phyloP scores from a whole-genome alignment of 2,888 invertebrate species.

The Diaphora mendica region DNA sequence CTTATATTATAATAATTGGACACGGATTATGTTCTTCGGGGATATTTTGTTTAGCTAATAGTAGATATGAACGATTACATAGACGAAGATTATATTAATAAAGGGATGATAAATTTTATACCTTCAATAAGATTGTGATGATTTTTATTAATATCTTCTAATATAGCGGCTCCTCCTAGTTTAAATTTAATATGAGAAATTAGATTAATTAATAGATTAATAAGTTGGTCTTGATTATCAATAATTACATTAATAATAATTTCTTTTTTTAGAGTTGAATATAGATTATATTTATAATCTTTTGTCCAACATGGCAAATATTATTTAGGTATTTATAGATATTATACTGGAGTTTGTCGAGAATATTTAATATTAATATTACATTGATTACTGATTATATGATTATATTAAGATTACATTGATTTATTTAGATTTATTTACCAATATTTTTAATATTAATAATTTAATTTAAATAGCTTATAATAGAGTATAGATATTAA shows the following conservation, averaged over 20 bases:
- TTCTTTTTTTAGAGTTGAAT: constrained; percentile 89
- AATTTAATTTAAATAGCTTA: constrained; percentile 77
- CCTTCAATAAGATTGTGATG: constrained; percentile 87
- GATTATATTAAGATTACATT: too few relatives aligned
- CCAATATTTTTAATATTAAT: too few relatives aligned
- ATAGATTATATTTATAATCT: constrained; percentile 89
- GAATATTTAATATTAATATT: constrained; percentile 88
- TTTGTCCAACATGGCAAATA: constrained; percentile 87
- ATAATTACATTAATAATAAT: constrained; percentile 85
- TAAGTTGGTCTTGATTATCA: constrained; percentile 80
- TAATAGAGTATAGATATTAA: constrained; percentile 66
- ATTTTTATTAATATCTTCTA: constrained; percentile 88
- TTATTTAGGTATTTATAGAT: constrained; percentile 81
- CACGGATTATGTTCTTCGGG: constrained; percentile 89
- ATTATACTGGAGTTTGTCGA: constrained; percentile 79
- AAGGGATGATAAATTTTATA: constrained; percentile 87
- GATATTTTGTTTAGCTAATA: constrained; percentile 89
- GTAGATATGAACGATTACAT: constrained; percentile 87
- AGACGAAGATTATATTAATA: constrained; percentile 89
- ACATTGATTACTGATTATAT: constrained; percentile 87
- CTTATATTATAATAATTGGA: constrained; percentile 87
- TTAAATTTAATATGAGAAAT: constrained; percentile 90
- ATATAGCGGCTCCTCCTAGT: constrained; percentile 89
- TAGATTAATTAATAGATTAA: constrained; percentile 87
- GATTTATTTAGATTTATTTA: too few relatives aligned